These are phyloP conservation scores for Ennomos quercinarius DNA, from an alignment of 2,888 invertebrate genomes.

Conservation along the genomic window DNA sequence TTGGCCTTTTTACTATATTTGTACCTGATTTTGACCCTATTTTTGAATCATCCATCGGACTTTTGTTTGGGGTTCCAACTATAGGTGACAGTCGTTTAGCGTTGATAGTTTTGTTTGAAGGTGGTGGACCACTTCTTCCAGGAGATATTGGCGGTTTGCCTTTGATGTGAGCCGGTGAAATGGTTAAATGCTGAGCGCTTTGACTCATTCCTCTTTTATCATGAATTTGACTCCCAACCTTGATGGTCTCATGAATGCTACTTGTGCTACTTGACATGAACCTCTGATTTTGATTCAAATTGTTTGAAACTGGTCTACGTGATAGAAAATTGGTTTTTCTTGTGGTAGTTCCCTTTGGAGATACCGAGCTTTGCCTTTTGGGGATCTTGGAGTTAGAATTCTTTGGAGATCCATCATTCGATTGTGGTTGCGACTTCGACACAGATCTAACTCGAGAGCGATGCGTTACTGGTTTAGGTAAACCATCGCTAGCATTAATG, in stretches of 20 bases:
- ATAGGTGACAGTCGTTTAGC: constrained; percentile 80
- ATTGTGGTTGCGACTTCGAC: constrained; percentile 78
- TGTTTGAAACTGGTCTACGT: constrained; percentile 59
- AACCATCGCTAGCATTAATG: constrained; percentile 60
- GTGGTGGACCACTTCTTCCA: constrained; percentile 77
- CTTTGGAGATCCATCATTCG: constrained; percentile 78
- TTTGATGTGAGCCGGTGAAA: constrained; percentile 70
- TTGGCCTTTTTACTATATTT: constrained; percentile 61
- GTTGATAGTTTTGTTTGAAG: constrained; percentile 74
- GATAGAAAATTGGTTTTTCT: constrained; percentile 52
- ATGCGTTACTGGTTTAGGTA: constrained; percentile 64
- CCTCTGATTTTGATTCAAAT: constrained; percentile 65
- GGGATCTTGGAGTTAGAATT: constrained; percentile 81
- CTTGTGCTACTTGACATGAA: constrained; percentile 81
- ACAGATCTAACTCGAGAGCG: constrained; percentile 67
- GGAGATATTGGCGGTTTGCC: constrained; percentile 81
- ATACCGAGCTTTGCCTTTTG: constrained; percentile 76
- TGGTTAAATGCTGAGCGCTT: constrained; percentile 72
- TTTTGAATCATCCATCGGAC: constrained; percentile 72
- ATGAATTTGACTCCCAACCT: constrained; percentile 70
- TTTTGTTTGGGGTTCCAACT: constrained; percentile 81
- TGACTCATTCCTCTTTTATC: constrained; percentile 73
- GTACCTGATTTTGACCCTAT: constrained; percentile 63
- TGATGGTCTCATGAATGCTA: constrained; percentile 78
- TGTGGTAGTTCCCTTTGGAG: constrained; percentile 62